Base-by-base conservation (phyloP, 2,888 invertebrate species). In the Thera obeliscata region DNA sequence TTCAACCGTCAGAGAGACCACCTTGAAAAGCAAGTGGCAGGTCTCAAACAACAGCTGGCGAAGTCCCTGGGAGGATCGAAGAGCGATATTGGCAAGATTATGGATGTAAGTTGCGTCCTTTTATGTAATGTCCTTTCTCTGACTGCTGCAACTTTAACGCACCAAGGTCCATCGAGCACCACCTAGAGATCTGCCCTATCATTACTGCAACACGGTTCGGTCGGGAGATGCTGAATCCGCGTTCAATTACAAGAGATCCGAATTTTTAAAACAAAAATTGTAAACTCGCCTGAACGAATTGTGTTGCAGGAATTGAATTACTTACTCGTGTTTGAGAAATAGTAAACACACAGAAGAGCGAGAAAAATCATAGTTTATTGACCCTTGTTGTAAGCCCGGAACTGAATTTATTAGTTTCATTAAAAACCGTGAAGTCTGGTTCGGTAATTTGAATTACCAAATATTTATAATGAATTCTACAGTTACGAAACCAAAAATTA, bases 1-100 rank as follows among this genome's bases (percentile, higher is more conserved):
- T 96, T 97, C 79, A 94, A 96, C 74, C 94, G 97, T 0, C 98
- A 98, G 82, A 94, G 98, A 49, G 96, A 96, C 72, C 97, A 98
- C 82, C 94, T 98, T 43, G 98, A 98, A 78, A 95, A 93, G 72
- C 94, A 94, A 74, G 87, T 94, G 50, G 88, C 90, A 0, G 81
- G 78, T 1, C 82, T 91, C 33, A 90, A 87, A 70, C 68, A 79
- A 35, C 92, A 93, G 74, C 81, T 93, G 5, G 72, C 81, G 2
- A 90, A 88, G 71, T 84, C 89, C 0, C 74, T 89, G 4, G 89
- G 89, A 11, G 94, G 91, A 48, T 90, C 93, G 36, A 94, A 93
- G 79, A 93, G 88, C 50, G 95, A 95, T 73, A 94, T 95, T 75
- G 92, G 95, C 64, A 95, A 95, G 77, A 95, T 96, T 64, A 95